phyloP scores from a whole-genome alignment of 2,113 vertebrate genomes.

The Oncorhynchus nerka region DNA sequence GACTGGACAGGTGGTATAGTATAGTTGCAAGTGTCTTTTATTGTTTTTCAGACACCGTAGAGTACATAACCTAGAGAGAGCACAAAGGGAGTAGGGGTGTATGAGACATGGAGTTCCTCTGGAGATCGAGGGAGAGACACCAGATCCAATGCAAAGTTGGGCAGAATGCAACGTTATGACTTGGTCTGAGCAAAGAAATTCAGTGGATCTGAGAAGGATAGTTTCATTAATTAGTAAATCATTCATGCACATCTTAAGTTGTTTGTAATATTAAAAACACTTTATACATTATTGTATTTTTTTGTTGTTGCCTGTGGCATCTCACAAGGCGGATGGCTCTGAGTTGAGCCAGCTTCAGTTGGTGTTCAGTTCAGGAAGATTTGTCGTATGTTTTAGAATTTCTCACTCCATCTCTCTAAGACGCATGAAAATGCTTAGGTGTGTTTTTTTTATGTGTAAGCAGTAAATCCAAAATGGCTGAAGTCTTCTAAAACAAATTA shows the following conservation, averaged over 20 bases:
- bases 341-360: slow-evolving; percentile 50
- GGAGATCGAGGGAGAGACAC: slow-evolving; percentile 21
- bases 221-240: slow-evolving; percentile 45
- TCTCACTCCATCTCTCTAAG: slow-evolving; percentile 6
- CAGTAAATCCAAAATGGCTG: slow-evolving; percentile 10
- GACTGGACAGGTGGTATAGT: slow-evolving; percentile 8
- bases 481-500: slow-evolving; percentile 18
- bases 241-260: slow-evolving; percentile 51
- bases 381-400: slow-evolving; percentile 1
- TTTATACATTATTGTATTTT: slow-evolving; percentile 27
- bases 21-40: slow-evolving; percentile 70
- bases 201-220: slow-evolving; percentile 1
- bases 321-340: slow-evolving; percentile 39
- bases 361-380: slow-evolving; percentile 13
- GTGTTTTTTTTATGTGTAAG: neutral
- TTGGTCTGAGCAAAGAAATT: slow-evolving; percentile 50
- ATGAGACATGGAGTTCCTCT: slow-evolving; percentile 40
- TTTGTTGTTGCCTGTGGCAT: slow-evolving; percentile 4
- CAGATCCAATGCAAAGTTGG: slow-evolving; percentile 35
- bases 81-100: slow-evolving; percentile 50
- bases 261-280: slow-evolving; percentile 50
- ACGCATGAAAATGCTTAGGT: neutral
- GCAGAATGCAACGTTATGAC: slow-evolving; percentile 30
- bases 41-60: slow-evolving; percentile 64
- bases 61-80: slow-evolving; percentile 61